Conservation (phyloP, 2,888 invertebrate species). For the Athalia rosae region DNA sequence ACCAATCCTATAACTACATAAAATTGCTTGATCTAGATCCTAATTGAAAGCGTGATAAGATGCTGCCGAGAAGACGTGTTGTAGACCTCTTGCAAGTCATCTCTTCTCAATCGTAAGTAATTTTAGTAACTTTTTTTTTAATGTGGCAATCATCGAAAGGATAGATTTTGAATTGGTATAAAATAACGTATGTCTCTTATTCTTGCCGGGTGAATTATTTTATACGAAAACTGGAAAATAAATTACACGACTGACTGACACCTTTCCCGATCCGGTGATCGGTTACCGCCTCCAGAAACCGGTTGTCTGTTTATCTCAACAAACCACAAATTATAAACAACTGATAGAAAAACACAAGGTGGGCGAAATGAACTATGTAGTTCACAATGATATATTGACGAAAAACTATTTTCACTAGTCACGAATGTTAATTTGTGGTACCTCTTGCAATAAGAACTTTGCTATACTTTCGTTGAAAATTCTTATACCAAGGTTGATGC, state of each 20-base stretch:
- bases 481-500: no score
- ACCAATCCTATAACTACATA: neutral
- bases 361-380: neutral
- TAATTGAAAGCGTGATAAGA: slow-evolving; percentile 55
- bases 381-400: neutral
- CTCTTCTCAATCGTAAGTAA: slow-evolving; percentile 81
- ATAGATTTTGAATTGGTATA: no score
- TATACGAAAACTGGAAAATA: no score
- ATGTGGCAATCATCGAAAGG: no score
- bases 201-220: no score
- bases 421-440: neutral
- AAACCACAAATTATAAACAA: no score
- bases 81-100: slow-evolving; percentile 81
- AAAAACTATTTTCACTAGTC: neutral
- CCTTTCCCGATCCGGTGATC: no score
- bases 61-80: slow-evolving; percentile 77
- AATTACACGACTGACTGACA: no score
- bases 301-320: neutral
- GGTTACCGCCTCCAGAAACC: neutral
- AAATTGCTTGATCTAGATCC: neutral
- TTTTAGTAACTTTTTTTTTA: slow-evolving; percentile 35
- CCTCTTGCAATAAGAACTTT: no score
- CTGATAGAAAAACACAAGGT: neutral
- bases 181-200: no score
- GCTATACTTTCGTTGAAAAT: no score